Conservation (phyloP, 2,888 invertebrate species). For the Trypoxylon attenuatum region DNA sequence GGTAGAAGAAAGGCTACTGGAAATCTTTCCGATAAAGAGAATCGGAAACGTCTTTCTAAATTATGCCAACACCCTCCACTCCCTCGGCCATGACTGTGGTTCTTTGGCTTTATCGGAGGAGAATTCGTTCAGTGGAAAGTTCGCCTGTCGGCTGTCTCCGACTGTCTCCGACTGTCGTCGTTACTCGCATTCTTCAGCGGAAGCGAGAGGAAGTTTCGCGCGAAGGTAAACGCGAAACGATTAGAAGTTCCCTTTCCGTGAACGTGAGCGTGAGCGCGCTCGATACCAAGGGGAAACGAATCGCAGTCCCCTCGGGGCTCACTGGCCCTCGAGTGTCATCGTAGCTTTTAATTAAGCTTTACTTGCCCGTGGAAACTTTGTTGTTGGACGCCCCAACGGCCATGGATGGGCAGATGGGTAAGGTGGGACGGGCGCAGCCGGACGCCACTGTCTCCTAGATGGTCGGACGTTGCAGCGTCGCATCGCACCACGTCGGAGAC, state of each 20-base stretch:
- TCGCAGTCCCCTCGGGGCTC: constrained; percentile 30
- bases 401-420: no score
- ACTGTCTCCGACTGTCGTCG: no score
- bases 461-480: neutral
- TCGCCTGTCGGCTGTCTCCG: neutral
- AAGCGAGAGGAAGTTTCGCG: neutral
- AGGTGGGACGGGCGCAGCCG: no score
- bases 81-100: no score
- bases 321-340: constrained; percentile 57
- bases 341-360: constrained; percentile 61
- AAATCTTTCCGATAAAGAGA: neutral
- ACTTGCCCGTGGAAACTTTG: constrained; percentile 55
- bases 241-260: constrained; percentile 27
- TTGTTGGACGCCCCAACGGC: constrained; percentile 44
- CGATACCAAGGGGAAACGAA: constrained; percentile 49
- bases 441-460: no score
- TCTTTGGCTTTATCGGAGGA: no score
- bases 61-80: no score
- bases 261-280: no score
- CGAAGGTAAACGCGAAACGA: constrained; percentile 42
- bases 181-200: no score
- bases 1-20: neutral
- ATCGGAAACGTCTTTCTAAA: neutral
- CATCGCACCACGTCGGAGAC: constrained; percentile 15
- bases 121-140: neutral